A percentile compares a stretch with the other conserved stretches of the same genome.
Conservation (phyloP, 2,888 invertebrate genomes). For the Chymomyza procnemis region DNA sequence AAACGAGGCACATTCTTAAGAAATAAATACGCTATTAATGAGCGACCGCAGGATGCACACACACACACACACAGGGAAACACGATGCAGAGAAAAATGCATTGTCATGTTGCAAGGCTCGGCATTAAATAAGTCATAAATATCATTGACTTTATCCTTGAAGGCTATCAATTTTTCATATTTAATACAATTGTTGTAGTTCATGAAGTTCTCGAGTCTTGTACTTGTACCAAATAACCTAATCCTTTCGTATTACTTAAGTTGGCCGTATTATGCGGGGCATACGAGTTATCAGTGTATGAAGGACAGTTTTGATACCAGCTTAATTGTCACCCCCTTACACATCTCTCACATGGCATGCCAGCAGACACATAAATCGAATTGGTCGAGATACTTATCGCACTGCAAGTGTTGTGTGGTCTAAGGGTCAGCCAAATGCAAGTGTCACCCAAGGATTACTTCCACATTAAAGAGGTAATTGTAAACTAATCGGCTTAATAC, state of each 20-base stretch:
- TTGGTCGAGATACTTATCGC: constrained; percentile 51
- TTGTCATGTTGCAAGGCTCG: constrained; percentile 50
- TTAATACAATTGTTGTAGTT: constrained; percentile 54
- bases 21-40: constrained; percentile 20
- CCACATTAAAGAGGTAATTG: not conserved
- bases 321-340: constrained; percentile 54
- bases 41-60: constrained; percentile 20
- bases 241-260: constrained; percentile 1
- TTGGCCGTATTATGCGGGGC: constrained; percentile 56
- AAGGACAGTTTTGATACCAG: constrained; percentile 21
- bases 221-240: not conserved
- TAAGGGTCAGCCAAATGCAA: not conserved
- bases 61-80: not conserved
- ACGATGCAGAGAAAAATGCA: constrained; percentile 49
- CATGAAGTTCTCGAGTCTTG: not conserved
- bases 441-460: not conserved
- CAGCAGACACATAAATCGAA: constrained; percentile 60
- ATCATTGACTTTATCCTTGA: constrained; percentile 69
- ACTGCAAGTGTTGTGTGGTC: constrained; percentile 20
- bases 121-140: constrained; percentile 70
- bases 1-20: not conserved
- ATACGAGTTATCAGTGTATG: constrained; percentile 38
- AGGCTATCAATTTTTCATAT: constrained; percentile 63
- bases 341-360: constrained; percentile 56
- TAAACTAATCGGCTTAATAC: not conserved